These are phyloP conservation scores for Abrostola triplasia DNA, from an alignment of 2,888 invertebrate genomes.

Conservation along the genomic window DNA sequence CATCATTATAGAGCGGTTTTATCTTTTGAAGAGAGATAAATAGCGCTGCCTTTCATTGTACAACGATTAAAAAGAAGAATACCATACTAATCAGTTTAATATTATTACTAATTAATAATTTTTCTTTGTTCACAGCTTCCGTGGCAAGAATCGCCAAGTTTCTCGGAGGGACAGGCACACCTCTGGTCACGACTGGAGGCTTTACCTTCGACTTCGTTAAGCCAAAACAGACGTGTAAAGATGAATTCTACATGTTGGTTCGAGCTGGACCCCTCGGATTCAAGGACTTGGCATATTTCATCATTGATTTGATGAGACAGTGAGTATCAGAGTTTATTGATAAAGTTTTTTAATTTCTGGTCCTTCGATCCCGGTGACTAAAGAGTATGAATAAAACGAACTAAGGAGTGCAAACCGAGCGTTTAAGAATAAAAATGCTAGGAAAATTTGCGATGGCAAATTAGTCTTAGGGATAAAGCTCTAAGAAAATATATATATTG, in stretches of 20 bases:
- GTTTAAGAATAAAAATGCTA: not conserved
- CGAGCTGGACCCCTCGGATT: conserved; percentile 93
- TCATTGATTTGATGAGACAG: conserved; percentile 91
- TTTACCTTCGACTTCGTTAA: conserved; percentile 93
- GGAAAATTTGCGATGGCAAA: no score
- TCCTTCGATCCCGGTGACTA: not conserved
- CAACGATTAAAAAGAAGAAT: conserved; percentile 2
- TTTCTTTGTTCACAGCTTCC: conserved; percentile 89
- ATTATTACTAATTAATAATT: not conserved
- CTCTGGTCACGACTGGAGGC: conserved; percentile 94
- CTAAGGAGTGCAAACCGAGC: not conserved
- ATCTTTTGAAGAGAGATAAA: no score
- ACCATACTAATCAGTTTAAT: not conserved
- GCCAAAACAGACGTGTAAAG: conserved; percentile 90
- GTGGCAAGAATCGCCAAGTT: conserved; percentile 94
- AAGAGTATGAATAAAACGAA: not conserved
- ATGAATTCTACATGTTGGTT: conserved; percentile 94
- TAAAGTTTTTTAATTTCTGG: not conserved
- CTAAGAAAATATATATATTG: no score
- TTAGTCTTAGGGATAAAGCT: no score
- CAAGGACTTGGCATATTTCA: conserved; percentile 91
- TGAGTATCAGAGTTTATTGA: conserved; percentile 73
- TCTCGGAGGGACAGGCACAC: conserved; percentile 91
- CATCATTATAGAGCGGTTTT: no score
- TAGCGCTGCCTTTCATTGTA: no score